These are phyloP conservation scores for Antheraea assamensis DNA, from an alignment of 2,888 invertebrate species.

Conservation along the genomic window DNA sequence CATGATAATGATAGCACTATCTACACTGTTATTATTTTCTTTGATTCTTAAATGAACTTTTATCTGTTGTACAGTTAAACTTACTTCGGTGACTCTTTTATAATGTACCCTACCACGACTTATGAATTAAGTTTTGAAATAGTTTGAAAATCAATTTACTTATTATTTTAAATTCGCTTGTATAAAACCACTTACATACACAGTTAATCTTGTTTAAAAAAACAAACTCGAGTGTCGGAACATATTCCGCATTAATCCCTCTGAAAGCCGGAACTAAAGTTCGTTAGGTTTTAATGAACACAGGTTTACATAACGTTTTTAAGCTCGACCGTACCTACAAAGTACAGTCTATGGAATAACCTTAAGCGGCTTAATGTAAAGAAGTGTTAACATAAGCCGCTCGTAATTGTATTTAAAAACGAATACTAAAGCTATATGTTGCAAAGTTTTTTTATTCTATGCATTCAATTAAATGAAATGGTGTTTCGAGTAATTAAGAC, in stretches of 20 bases:
- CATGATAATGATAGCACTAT: background rate
- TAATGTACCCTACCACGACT: background rate
- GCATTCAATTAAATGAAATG: background rate
- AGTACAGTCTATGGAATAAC: slow-evolving; percentile 21
- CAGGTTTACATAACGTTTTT: slow-evolving; percentile 61
- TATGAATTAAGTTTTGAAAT: background rate
- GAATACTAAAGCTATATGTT: background rate
- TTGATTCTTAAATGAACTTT: background rate
- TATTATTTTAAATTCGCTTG: background rate
- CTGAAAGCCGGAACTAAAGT: slow-evolving; percentile 39
- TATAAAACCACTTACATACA: background rate
- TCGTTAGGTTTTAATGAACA: slow-evolving; percentile 64
- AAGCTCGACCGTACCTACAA: slow-evolving; percentile 42
- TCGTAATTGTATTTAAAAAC: background rate
- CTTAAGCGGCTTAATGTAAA: slow-evolving; percentile 1
- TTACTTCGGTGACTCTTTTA: background rate
- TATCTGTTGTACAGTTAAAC: background rate
- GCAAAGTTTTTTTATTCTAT: background rate
- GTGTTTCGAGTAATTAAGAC: background rate
- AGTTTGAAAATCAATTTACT: background rate
- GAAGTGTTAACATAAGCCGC: background rate
- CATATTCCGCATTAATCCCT: slow-evolving; percentile 19
- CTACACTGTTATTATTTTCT: background rate
- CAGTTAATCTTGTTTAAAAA: slow-evolving; percentile 4
- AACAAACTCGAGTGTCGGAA: slow-evolving; percentile 1